These are phyloP conservation scores for Drosophila pectinifera DNA, from an alignment of 1,140 invertebrate genomes.

Conservation along the genomic window DNA sequence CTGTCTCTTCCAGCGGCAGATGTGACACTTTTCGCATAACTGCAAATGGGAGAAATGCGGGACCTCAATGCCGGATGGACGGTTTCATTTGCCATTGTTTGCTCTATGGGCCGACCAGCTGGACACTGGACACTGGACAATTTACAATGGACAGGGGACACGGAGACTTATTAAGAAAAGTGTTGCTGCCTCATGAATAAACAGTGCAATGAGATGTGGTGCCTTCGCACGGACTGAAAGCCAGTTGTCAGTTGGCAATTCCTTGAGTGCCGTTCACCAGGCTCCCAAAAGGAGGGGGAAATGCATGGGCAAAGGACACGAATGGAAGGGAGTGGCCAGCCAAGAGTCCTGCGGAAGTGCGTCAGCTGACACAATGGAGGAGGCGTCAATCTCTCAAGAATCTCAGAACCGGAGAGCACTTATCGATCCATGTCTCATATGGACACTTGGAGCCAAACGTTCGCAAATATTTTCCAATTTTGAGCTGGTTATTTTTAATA, in stretches of 20 bases:
- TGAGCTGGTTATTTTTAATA: not conserved
- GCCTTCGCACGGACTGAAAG: conserved; percentile 33
- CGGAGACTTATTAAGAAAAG: conserved; percentile 57
- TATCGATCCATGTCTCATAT: conserved; percentile 8
- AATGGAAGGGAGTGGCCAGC: conserved; percentile 2
- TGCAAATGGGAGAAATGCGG: conserved; percentile 39
- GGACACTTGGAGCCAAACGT: not conserved
- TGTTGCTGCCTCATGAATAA: conserved; percentile 55
- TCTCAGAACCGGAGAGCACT: conserved; percentile 2
- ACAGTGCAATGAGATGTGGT: conserved; percentile 46
- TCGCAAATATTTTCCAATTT: not conserved
- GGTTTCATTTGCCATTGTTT: conserved; percentile 33
- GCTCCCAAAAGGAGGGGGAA: not conserved
- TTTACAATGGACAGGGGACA: conserved; percentile 40
- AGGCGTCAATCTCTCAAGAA: conserved; percentile 21
- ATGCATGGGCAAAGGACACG: not conserved
- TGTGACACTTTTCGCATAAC: conserved; percentile 64
- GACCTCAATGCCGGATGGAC: conserved; percentile 52
- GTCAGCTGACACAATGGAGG: conserved; percentile 20
- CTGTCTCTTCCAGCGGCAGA: conserved; percentile 43
- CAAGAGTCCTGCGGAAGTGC: conserved; percentile 19
- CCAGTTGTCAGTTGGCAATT: conserved; percentile 51
- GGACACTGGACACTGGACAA: conserved; percentile 6
- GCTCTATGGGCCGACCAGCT: conserved; percentile 7
- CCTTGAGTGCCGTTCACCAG: conserved; percentile 42